Evolutionary conservation across 1,140 invertebrate species (phyloP), one percentile per base, ranked within the genome.

Genomic region (Drosophila chauvacae): DNA sequence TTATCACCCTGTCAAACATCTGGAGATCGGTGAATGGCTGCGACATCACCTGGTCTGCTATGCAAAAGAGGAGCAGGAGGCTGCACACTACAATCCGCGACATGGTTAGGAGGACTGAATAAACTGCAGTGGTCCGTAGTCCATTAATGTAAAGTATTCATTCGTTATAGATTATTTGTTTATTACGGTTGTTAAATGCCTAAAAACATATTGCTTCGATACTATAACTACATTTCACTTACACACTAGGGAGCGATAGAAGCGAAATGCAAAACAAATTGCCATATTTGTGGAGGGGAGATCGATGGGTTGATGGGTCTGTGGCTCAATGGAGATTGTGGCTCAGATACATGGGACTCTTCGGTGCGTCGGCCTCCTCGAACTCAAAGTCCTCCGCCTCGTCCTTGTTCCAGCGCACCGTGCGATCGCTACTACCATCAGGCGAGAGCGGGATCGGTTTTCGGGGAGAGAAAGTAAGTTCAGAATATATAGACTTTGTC

Each of bases 401-500:
- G 18, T 80, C 70, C 44, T 75, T 28, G 56, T 75, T 77, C 91
- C 91, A 92, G 42, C 91, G 90, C 33, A 92, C 91, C 50, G 74
- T 82, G 42, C 91, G 86, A 48, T 80, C 81, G 61, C 80, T 75
- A 47, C 65, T 57, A 50, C 65, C 68, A 56, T 72, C 76, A 81
- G 23, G 16, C 23, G 18, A 14, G 26, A 28, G 26, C 44, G 23
- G 50, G 53, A 13, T 35, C 47, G 41, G 41, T 41, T 68, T 63
- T 50, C 71, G 68, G 79, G 77, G 86, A 80, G 79, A 77, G 80
- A 90, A 87, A 66, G 66, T 66, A 83, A 84, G 69, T 79, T 91
- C 83, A 88, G 82, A 91, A 73, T 88, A 91, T 83, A 91, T 90
- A 88, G 84, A 78, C 80, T 77, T 90, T 88, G 84, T 88, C 84